A percentile compares a stretch with the other conserved stretches of the same genome.
Evolutionary conservation across 2,797 vertebrate genomes (phyloP).

Genomic region (Carcharodon carcharias): DNA sequence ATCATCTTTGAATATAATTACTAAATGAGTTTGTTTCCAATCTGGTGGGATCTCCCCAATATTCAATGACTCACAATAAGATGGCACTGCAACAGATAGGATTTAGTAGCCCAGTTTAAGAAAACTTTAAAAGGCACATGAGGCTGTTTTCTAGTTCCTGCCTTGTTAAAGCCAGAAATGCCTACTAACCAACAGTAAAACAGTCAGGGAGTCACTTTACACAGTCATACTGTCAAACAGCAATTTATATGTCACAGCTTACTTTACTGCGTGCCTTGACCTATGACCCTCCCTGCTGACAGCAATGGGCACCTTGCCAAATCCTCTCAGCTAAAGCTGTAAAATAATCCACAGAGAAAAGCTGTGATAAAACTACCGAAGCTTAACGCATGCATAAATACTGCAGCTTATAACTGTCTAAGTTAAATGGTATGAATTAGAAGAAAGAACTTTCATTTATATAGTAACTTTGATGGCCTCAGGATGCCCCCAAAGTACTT

Average conservation of each 20-base stretch:
- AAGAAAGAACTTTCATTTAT: background rate
- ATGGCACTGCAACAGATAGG: background rate
- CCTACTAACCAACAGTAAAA: slow-evolving; percentile 22
- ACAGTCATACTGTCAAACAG: background rate
- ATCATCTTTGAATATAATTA: background rate
- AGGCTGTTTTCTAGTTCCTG: background rate
- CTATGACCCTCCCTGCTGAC: slow-evolving; percentile 9
- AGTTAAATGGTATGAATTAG: background rate
- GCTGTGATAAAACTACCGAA: slow-evolving; percentile 24
- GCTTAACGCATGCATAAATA: background rate
- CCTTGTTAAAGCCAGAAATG: slow-evolving; percentile 18
- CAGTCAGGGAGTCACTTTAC: slow-evolving; percentile 24
- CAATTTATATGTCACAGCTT: slow-evolving; percentile 33
- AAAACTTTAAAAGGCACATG: background rate
- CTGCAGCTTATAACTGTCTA: background rate
- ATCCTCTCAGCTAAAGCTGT: background rate
- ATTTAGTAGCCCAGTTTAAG: background rate
- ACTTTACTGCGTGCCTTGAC: slow-evolving; percentile 30
- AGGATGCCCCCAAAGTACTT: background rate
- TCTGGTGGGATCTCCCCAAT: background rate
- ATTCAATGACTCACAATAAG: background rate
- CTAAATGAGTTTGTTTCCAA: background rate
- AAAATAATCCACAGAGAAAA: slow-evolving; percentile 24
- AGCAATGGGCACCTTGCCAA: slow-evolving; percentile 20
- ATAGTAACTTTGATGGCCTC: background rate